phyloP scores from a whole-genome alignment of 2,113 vertebrate genomes.

The Syngnathus typhle region DNA sequence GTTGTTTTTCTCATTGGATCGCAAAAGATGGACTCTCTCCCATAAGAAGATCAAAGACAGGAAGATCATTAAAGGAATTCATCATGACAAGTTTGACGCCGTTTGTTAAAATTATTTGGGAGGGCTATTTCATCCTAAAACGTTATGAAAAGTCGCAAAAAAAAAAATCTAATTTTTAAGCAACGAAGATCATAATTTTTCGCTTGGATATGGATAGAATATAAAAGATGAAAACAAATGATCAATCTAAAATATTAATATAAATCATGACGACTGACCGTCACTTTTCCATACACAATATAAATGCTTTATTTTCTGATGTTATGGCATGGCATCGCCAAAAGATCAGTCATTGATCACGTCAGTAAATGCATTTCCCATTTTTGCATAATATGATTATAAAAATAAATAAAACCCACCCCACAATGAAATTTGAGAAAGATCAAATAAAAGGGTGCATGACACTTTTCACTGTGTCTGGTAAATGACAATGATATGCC shows the following conservation, averaged over 20 bases:
- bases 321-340: background rate
- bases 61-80: background rate
- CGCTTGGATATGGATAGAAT: no score
- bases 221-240: background rate
- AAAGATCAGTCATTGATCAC: background rate
- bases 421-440: no score
- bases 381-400: background rate
- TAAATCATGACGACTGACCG: background rate
- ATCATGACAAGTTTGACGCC: background rate
- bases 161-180: background rate
- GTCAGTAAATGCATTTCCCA: background rate
- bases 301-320: background rate
- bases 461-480: background rate
- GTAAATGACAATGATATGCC: background rate
- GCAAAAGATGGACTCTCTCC: background rate
- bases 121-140: background rate
- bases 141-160: background rate
- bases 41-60: background rate
- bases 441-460: background rate
- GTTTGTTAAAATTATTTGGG: background rate
- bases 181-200: background rate
- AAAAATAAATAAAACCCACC: background rate
- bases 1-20: background rate
- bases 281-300: background rate
- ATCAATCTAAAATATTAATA: no score